A percentile compares a stretch with the other conserved stretches of the same genome.
phyloP scores from a whole-genome alignment of 2,888 invertebrate species.

The Rhingia rostrata region DNA sequence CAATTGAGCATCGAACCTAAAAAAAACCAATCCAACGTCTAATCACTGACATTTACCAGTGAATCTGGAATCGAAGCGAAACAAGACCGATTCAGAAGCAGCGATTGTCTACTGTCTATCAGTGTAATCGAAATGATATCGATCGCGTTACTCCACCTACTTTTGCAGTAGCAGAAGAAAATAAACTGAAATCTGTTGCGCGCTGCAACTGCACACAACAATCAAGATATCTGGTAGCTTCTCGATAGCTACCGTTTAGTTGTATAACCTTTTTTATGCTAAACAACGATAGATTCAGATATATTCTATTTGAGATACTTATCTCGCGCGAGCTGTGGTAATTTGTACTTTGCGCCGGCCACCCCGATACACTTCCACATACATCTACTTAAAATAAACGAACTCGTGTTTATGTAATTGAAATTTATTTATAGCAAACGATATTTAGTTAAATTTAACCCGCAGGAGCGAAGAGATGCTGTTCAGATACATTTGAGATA shows the following conservation, averaged over 20 bases:
- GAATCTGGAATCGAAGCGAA: conserved; percentile 49
- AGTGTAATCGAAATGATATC: conserved; percentile 55
- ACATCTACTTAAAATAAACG: conserved; percentile 51
- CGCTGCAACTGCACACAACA: conserved; percentile 6
- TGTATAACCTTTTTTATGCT: conserved; percentile 47
- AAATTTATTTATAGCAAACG: conserved; percentile 56
- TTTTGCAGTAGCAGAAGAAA: conserved; percentile 29
- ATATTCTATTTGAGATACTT: conserved; percentile 60
- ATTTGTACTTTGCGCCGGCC: conserved; percentile 67
- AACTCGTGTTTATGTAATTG: conserved; percentile 69
- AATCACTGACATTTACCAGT: conserved; percentile 60
- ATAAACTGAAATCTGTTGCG: conserved; percentile 22
- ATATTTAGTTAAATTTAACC: conserved; percentile 61
- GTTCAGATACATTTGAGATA: conserved; percentile 19
- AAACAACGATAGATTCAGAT: conserved; percentile 62
- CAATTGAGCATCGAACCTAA: neutral
- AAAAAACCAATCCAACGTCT: conserved; percentile 16
- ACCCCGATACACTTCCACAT: conserved; percentile 38
- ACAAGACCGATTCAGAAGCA: conserved; percentile 26
- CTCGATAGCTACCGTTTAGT: conserved; percentile 30
- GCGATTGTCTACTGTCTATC: conserved; percentile 55
- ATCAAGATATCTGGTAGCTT: conserved; percentile 7
- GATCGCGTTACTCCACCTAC: conserved; percentile 50
- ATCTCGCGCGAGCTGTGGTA: conserved; percentile 45
- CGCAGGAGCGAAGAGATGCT: conserved; percentile 32